Conservation (phyloP, 92 coral and sea anemone genomes). For the Epizoanthus scotinus region DNA sequence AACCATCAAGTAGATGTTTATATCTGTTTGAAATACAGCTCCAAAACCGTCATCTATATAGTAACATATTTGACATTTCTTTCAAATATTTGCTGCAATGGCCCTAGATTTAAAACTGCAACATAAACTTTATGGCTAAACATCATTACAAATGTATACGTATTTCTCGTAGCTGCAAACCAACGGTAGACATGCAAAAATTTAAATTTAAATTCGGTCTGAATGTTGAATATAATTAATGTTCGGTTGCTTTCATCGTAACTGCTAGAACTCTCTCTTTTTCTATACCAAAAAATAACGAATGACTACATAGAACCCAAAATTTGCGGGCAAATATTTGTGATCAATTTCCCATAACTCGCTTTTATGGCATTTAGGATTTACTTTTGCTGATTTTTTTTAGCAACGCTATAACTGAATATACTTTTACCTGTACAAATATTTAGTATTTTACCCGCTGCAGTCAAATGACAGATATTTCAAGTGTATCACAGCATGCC, state of each 20-base stretch:
- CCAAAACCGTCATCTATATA: too few species aligned
- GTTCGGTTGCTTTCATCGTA: neutral
- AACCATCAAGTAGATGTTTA: too few species aligned
- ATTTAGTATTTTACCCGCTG: neutral
- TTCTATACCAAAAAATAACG: neutral
- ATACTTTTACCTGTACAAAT: neutral
- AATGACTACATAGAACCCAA: neutral
- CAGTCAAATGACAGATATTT: conserved; percentile 1
- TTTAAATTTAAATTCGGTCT: neutral
- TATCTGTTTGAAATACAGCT: too few species aligned
- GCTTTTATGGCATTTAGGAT: neutral
- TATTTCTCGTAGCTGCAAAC: neutral
- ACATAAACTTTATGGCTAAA: neutral
- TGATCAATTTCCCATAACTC: neutral
- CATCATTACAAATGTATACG: too few species aligned
- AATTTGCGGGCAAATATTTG: neutral
- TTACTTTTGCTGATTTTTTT: neutral
- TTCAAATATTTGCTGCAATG: too few species aligned
- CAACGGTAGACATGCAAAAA: neutral
- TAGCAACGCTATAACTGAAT: neutral
- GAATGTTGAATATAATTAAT: too few species aligned
- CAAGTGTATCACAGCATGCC: neutral
- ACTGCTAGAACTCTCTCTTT: neutral
- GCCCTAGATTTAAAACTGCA: neutral
- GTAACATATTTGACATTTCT: too few species aligned